Evolutionary conservation across 2,797 vertebrate genomes (phyloP).

Genomic region (Onychomys torridus): DNA sequence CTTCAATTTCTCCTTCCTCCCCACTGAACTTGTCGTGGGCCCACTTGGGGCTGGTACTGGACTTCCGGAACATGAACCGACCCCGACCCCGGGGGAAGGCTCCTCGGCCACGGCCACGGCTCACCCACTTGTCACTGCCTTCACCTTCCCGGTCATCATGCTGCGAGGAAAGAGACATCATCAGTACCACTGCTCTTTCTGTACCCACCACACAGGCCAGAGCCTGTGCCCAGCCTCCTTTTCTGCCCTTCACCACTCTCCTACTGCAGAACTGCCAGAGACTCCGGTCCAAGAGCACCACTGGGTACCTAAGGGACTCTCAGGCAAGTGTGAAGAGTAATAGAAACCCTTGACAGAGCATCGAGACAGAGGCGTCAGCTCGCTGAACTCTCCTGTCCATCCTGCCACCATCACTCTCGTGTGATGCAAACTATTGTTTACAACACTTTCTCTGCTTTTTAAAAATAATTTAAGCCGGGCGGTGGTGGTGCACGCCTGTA

Average conservation of each 20-base stretch:
- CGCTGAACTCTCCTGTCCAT: not conserved
- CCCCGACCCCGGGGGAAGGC: slow-evolving; percentile 91
- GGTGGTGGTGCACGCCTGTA: too few species aligned
- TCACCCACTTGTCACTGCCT: slow-evolving; percentile 91
- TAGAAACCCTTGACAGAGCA: not conserved
- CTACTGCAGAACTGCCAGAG: not conserved
- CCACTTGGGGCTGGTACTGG: slow-evolving; percentile 94
- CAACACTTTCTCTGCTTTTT: not conserved
- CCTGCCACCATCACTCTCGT: not conserved
- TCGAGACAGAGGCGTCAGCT: not conserved
- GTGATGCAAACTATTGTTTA: not conserved
- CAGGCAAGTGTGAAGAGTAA: not conserved
- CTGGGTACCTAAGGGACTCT: not conserved
- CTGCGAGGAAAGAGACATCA: slow-evolving; percentile 84
- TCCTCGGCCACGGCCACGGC: slow-evolving; percentile 91
- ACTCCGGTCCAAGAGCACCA: not conserved
- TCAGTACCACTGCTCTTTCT: slow-evolving; percentile 12
- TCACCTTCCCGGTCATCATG: slow-evolving; percentile 94
- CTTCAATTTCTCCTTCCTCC: slow-evolving; percentile 92
- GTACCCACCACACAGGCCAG: not conserved
- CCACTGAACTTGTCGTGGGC: slow-evolving; percentile 94
- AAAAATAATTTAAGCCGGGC: not conserved
- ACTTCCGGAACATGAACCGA: slow-evolving; percentile 96
- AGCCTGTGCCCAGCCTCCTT: not conserved
- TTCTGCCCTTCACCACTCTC: not conserved